Base-by-base conservation (phyloP, 2,797 vertebrate species). In the Steatocranus sp. region DNA sequence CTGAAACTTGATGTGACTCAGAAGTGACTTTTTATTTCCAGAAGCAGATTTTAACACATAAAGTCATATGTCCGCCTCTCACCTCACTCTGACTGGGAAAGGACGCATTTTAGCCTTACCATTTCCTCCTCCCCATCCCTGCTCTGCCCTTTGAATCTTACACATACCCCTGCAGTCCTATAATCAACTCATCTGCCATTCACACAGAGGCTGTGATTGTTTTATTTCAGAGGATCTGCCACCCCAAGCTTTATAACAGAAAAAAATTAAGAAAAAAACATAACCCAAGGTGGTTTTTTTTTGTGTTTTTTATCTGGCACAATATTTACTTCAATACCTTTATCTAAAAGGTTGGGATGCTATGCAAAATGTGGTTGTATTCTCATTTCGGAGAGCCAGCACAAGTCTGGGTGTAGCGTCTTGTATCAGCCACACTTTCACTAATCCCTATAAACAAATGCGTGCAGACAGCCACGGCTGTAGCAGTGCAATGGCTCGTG, bases 61-160 rank as follows among this genome's bases (percentile, higher is more conserved):
- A 75, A 81, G 78, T 83, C 75, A 81, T 77, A 89, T 7, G 6
- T 80, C 75, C 10, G 27, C 80, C 81, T 85, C 34, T 53, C 86
- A 81, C 46, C 61, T 53, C 89, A 85, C 32, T 41, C 38, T 87
- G 83, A 92, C 90, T 82, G 84, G 87, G 66, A 89, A 81, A 82
- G 17, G 7, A 85, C 51, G 73, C 79, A 90, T 84, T 90, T 90
- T 75, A 83, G 8, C 76, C 63, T 38, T 8, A 76, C 41, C 68
- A 76, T n/a, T 83, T 82, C 66, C 56, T 81, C 23, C 25, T 81
- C 43, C 46, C 36, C 4, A 2, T 75, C 17, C n/a, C 74, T 49
- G 43, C 14, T 54, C 70, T 49, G 34, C 54, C 75, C 7, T 38
- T 25, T 63, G 53, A 75, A 15, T 27, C 54, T 41, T 79, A 49